Conservation (phyloP, 2,888 invertebrate species). For the Graphium colonna region DNA sequence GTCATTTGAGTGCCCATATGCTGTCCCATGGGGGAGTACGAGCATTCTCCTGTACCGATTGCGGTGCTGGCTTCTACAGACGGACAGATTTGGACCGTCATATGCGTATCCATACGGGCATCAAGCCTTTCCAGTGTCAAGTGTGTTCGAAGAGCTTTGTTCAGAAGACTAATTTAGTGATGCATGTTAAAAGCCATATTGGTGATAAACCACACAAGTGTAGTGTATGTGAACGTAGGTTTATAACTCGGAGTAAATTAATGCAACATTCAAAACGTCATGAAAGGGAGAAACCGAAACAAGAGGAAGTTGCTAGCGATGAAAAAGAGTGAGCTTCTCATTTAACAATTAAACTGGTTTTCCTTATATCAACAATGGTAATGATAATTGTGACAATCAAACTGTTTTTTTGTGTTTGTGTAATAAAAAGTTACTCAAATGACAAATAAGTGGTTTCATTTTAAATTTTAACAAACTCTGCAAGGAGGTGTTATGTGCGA, state of each 20-base stretch:
- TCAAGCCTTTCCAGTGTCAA: conserved; percentile 59
- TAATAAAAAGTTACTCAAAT: no score
- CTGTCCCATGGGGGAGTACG: conserved; percentile 59
- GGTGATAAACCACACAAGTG: conserved; percentile 57
- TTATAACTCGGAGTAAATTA: conserved; percentile 58
- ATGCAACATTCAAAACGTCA: conserved; percentile 52
- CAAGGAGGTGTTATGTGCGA: no score
- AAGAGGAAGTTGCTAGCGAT: no score
- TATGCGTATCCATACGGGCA: conserved; percentile 59
- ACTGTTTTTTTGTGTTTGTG: no score
- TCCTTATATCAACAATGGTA: no score
- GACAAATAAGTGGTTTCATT: no score
- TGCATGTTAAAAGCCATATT: conserved; percentile 62
- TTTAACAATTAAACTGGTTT: no score
- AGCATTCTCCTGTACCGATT: conserved; percentile 61
- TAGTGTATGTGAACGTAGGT: conserved; percentile 49
- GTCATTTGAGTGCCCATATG: conserved; percentile 60
- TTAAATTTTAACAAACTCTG: no score
- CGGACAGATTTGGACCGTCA: conserved; percentile 64
- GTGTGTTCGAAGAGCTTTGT: conserved; percentile 62
- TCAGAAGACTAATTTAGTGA: conserved; percentile 62
- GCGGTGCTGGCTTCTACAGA: conserved; percentile 58
- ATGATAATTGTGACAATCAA: no score
- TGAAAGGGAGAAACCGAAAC: conserved; percentile 45
- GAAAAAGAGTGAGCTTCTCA: no score